phyloP scores from a whole-genome alignment of 2,888 invertebrate species.

The Amblyteles armatorius region DNA sequence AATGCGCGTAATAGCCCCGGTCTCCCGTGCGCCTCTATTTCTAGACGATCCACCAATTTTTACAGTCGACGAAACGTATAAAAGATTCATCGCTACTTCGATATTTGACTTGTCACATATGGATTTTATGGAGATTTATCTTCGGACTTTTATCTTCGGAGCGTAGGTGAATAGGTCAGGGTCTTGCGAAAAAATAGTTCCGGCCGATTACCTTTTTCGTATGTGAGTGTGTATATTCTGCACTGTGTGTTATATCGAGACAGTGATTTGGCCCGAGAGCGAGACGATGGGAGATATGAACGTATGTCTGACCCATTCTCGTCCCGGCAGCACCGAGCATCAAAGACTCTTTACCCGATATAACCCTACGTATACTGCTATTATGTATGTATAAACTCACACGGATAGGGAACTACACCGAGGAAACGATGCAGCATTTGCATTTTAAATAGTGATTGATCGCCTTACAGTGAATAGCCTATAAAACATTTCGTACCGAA shows the following conservation, averaged over 20 bases:
- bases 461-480: background rate
- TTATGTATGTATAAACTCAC: background rate
- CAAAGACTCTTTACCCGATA: background rate
- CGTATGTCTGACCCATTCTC: slow-evolving; percentile 11
- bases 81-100: background rate
- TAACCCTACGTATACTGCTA: background rate
- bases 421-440: background rate
- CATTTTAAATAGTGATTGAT: background rate
- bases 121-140: background rate
- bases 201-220: background rate
- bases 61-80: background rate
- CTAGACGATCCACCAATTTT: background rate
- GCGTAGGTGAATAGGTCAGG: background rate
- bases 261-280: slow-evolving; percentile 4
- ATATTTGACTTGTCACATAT: slow-evolving; percentile 1
- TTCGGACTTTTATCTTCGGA: background rate
- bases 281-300: slow-evolving; percentile 13
- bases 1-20: background rate
- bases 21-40: background rate
- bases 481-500: background rate
- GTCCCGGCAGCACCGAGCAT: background rate
- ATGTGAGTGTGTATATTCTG: background rate
- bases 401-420: background rate
- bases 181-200: background rate
- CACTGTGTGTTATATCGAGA: background rate